Evolutionary conservation across 2,888 invertebrate genomes (phyloP).

Genomic region (Anthophora plumipes): DNA sequence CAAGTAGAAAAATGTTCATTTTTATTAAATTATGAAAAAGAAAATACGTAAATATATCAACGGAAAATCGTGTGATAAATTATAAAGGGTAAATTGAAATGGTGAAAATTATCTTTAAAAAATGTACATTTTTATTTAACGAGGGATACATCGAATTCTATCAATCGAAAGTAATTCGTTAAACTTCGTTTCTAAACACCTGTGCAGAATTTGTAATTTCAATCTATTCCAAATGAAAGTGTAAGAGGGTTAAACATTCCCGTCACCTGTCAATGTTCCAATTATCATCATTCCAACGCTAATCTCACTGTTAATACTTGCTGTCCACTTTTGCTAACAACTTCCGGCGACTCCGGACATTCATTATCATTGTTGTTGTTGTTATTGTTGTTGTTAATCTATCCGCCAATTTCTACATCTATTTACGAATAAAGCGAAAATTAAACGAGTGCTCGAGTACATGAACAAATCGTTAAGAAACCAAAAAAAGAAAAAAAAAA

Average conservation of each 20-base stretch:
- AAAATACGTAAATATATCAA: background rate
- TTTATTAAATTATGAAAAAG: background rate
- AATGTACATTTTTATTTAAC: background rate
- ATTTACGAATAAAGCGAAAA: slow-evolving; percentile 32
- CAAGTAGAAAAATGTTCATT: background rate
- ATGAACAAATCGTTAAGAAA: background rate
- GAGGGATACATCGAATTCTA: background rate
- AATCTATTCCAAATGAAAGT: background rate
- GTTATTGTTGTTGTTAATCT: slow-evolving; percentile 70
- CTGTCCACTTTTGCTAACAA: slow-evolving; percentile 58
- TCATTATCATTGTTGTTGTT: slow-evolving; percentile 70
- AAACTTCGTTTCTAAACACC: background rate
- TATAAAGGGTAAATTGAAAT: background rate
- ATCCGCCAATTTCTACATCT: slow-evolving; percentile 43
- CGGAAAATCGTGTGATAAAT: background rate
- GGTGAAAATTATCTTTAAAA: background rate
- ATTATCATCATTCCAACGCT: slow-evolving; percentile 52
- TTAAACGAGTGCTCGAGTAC: slow-evolving; percentile 39
- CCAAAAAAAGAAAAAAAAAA: background rate
- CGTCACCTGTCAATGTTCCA: slow-evolving; percentile 39
- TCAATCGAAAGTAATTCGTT: background rate
- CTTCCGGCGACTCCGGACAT: slow-evolving; percentile 53
- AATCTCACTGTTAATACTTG: slow-evolving; percentile 60
- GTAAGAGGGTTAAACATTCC: slow-evolving; percentile 29
- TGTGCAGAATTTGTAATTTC: no score